These are phyloP conservation scores for Thymelicus sylvestris DNA, from an alignment of 2,888 invertebrate genomes.

Conservation along the genomic window DNA sequence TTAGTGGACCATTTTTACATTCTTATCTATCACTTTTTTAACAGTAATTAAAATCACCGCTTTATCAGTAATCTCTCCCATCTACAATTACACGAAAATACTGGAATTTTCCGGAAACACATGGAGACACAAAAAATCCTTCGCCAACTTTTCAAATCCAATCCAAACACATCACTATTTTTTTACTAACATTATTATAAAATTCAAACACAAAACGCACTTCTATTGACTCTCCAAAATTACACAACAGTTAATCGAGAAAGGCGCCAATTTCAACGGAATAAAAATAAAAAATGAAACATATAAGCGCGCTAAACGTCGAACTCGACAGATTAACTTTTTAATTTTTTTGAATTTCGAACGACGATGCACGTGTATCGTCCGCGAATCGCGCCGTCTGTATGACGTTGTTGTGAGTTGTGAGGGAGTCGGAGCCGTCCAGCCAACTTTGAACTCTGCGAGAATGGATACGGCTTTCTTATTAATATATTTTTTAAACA, in stretches of 20 bases:
- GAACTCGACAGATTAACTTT: conserved; percentile 5
- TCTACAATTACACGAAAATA: no score
- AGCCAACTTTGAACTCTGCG: no score
- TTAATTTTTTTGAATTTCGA: conserved; percentile 23
- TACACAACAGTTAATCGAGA: no score
- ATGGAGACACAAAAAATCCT: no score
- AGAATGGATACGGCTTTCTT: no score
- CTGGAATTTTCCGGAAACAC: no score
- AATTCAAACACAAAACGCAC: not conserved
- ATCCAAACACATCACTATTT: not conserved
- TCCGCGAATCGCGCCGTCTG: conserved; percentile 10
- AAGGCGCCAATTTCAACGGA: not conserved
- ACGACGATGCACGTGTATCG: conserved; percentile 13
- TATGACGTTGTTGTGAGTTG: not conserved
- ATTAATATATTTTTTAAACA: no score
- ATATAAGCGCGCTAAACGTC: conserved; percentile 1
- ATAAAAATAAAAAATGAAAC: not conserved
- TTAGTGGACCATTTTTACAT: no score
- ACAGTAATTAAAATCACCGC: not conserved
- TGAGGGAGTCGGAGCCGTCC: no score
- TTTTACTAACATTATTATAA: no score
- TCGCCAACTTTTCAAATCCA: not conserved
- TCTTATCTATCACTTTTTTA: not conserved
- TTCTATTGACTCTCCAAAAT: no score
- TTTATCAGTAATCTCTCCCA: not conserved